These are phyloP conservation scores for Microchrysa polita DNA, from an alignment of 2,888 invertebrate species.

Conservation along the genomic window DNA sequence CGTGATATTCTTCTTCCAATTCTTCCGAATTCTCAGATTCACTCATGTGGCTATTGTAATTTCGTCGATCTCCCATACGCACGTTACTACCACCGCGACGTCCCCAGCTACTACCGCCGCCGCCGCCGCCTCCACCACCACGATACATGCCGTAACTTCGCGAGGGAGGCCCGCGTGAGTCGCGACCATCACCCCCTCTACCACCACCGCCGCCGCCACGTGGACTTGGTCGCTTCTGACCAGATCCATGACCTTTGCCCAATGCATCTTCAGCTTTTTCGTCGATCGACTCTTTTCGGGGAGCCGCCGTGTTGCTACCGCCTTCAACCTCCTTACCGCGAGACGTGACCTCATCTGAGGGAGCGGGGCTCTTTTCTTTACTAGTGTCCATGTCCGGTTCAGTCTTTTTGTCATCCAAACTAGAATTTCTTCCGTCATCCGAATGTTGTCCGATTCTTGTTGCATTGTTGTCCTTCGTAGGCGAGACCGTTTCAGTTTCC, in stretches of 20 bases:
- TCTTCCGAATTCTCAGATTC: slow-evolving; percentile 78
- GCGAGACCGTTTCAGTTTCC: slow-evolving; percentile 38
- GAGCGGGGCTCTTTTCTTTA: slow-evolving; percentile 39
- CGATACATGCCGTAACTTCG: slow-evolving; percentile 66
- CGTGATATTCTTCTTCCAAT: slow-evolving; percentile 73
- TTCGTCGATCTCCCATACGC: slow-evolving; percentile 45
- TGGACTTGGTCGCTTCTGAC: slow-evolving; percentile 57
- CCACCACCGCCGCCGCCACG: slow-evolving; percentile 63
- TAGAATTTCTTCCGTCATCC: slow-evolving; percentile 57
- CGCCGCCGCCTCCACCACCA: slow-evolving; percentile 65
- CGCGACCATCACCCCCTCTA: slow-evolving; percentile 64
- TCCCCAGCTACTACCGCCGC: slow-evolving; percentile 64
- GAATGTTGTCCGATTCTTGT: slow-evolving; percentile 48
- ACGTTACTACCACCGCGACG: slow-evolving; percentile 59
- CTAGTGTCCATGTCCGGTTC: slow-evolving; percentile 56
- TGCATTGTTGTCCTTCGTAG: slow-evolving; percentile 48
- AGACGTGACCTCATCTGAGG: slow-evolving; percentile 4
- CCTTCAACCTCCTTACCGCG: slow-evolving; percentile 50
- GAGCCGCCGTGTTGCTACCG: slow-evolving; percentile 53
- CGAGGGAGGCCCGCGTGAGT: slow-evolving; percentile 61
- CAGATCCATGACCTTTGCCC: slow-evolving; percentile 45
- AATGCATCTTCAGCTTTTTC: slow-evolving; percentile 41
- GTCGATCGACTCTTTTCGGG: slow-evolving; percentile 40
- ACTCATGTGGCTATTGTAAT: slow-evolving; percentile 66
- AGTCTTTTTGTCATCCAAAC: slow-evolving; percentile 57